These are phyloP conservation scores for Hirtodrosophila trivittata DNA, from an alignment of 2,888 invertebrate genomes.

Conservation along the genomic window DNA sequence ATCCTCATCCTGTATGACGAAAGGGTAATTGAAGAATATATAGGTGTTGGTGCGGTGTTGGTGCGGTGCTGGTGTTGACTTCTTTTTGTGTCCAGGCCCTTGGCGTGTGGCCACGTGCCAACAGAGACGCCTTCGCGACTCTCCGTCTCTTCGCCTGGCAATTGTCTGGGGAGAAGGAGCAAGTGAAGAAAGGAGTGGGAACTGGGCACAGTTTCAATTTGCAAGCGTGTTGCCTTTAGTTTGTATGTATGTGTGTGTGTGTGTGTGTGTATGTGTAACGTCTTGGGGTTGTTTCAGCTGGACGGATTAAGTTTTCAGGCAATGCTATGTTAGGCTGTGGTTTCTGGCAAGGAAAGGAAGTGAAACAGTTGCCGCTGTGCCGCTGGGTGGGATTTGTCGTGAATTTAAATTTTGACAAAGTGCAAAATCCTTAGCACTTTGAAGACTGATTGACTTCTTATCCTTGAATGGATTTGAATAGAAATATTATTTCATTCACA, in stretches of 20 bases:
- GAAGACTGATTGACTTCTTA: conserved; percentile 82
- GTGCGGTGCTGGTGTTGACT: conserved; percentile 28
- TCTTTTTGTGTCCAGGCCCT: conserved; percentile 31
- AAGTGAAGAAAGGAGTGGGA: not conserved
- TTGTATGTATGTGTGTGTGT: not conserved
- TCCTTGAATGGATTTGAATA: conserved; percentile 80
- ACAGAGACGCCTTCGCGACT: conserved; percentile 56
- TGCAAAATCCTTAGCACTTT: conserved; percentile 81
- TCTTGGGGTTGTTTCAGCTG: conserved; percentile 71
- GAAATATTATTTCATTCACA: conserved; percentile 61
- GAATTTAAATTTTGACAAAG: conserved; percentile 77
- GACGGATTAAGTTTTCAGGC: conserved; percentile 66
- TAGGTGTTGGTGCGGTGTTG: conserved; percentile 27
- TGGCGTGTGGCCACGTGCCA: conserved; percentile 68
- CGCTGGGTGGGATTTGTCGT: conserved; percentile 36
- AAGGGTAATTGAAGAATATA: conserved; percentile 83
- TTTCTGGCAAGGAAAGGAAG: not conserved
- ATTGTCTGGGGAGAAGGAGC: conserved; percentile 10
- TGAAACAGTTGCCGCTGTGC: conserved; percentile 14
- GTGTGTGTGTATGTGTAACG: conserved; percentile 39
- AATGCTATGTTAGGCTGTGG: conserved; percentile 15
- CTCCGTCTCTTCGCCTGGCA: not conserved
- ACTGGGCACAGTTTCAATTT: conserved; percentile 67
- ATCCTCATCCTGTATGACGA: conserved; percentile 39
- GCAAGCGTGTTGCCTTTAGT: conserved; percentile 54